Evolutionary conservation across 1,140 invertebrate species (phyloP), one percentile per base, ranked within the genome.

Genomic region (Orchestia grillus): DNA sequence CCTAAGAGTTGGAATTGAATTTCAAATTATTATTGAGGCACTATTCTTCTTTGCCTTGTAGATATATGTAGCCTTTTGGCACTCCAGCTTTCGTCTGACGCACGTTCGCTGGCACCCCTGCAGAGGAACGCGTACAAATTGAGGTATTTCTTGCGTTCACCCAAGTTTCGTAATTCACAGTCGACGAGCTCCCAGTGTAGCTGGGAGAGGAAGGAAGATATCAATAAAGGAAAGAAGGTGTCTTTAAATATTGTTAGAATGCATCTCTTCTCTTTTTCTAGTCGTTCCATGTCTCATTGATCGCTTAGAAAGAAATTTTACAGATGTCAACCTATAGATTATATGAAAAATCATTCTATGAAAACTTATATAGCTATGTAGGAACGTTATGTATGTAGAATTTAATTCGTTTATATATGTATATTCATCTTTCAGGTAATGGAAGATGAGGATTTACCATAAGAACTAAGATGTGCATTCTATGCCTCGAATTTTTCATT

Each of bases 271-370:
- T 90, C 87, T n/a, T 87, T 87, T n/a, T n/a, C 88, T 42, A 42
- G 88, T 90, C 42, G 88, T 90, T 90, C 28, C 3, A 90, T 90
- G 88, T 90, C 36, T 90, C 42, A 90, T 90, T 44, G n/a, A 90
- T 90, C 88, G 88, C 88, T 90, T 90, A 90, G n/a, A 90, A 19
- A 4, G 4, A 90, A 90, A 42, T 42, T 42, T 41, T 16, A 42
- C n/a, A 90, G 88, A 42, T 90, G 88, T 77, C 62, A 77, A 36
- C 28, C 28, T 8, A 42, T 90, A 41, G 88, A 90, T 90, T 90
- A 90, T 90, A 44, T 90, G 28, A 90, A 90, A 8, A 77, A 77
- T 23, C 36, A 77, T 77, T 42, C 0, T 90, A 90, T 90, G 41
- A 42, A 15, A 8, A 87, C 8, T 15, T 43, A 36, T 42, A 42